phyloP scores from a whole-genome alignment of 2,888 invertebrate genomes.

The Monoplex corrugatus region DNA sequence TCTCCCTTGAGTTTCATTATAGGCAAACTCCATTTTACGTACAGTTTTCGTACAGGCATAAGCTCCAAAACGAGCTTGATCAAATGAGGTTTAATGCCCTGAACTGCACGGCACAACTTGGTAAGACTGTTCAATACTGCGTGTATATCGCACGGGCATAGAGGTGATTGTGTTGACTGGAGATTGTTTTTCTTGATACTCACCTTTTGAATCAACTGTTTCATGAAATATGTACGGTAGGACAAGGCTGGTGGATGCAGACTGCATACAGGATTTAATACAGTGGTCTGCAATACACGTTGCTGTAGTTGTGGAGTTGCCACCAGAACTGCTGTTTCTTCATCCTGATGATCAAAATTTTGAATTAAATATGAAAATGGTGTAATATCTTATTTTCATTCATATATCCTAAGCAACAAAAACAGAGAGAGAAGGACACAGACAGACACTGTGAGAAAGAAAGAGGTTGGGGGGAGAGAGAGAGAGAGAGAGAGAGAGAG shows the following conservation, averaged over 20 bases:
- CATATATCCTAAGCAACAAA: no score
- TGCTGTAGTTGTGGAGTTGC: conserved; percentile 67
- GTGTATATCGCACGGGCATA: conserved; percentile 7
- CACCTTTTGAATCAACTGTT: conserved; percentile 73
- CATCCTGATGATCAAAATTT: conserved; percentile 60
- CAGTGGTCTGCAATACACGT: conserved; percentile 68
- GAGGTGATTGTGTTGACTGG: no score
- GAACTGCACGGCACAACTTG: no score
- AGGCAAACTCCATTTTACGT: no score
- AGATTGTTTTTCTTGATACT: not conserved
- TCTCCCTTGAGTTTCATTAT: no score
- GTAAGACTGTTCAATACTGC: not conserved
- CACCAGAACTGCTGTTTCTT: conserved; percentile 61
- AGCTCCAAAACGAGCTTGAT: no score
- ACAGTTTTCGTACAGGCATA: no score
- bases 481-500: not conserved
- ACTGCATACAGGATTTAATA: conserved; percentile 68
- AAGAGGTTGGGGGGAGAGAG: not conserved
- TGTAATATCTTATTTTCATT: no score
- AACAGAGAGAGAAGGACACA: no score
- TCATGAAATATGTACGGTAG: conserved; percentile 73
- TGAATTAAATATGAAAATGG: no score
- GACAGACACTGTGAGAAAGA: no score
- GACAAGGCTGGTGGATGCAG: conserved; percentile 73
- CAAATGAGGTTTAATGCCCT: no score